These are phyloP conservation scores for Piezodorus guildinii DNA, from an alignment of 1,140 invertebrate species.

Conservation along the genomic window DNA sequence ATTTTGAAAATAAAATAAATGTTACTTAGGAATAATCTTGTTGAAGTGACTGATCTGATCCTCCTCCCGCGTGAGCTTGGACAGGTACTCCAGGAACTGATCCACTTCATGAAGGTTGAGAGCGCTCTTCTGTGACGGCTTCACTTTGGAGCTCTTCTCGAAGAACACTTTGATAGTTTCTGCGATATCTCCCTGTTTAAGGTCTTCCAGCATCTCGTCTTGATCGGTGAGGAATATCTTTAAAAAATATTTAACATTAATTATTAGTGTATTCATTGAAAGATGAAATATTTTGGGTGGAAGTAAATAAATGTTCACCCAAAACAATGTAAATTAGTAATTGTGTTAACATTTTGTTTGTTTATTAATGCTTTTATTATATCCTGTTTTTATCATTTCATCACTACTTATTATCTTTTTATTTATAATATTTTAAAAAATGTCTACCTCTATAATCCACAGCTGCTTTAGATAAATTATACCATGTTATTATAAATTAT, in stretches of 20 bases:
- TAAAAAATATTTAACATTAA: conserved; percentile 21
- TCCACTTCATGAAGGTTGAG: conserved; percentile 69
- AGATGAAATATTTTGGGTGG: too few species aligned
- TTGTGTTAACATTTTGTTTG: too few species aligned
- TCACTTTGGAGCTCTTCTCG: conserved; percentile 46
- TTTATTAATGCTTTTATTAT: too few species aligned
- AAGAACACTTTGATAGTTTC: conserved; percentile 77
- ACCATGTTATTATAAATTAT: too few species aligned
- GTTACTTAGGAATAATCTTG: conserved; percentile 50
- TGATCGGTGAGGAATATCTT: conserved; percentile 59
- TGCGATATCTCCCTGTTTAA: conserved; percentile 81
- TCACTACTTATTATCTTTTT: too few species aligned
- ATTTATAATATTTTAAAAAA: too few species aligned
- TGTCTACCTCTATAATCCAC: too few species aligned
- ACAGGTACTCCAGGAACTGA: conserved; percentile 55
- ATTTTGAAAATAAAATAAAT: not conserved
- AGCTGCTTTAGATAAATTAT: too few species aligned
- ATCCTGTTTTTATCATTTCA: too few species aligned
- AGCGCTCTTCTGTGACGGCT: conserved; percentile 52
- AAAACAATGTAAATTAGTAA: too few species aligned
- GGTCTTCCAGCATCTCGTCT: conserved; percentile 70
- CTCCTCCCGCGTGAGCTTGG: conserved; percentile 71
- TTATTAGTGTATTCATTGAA: too few species aligned
- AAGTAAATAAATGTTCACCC: too few species aligned
- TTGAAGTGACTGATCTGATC: conserved; percentile 69